Percentiles rank a stretch among this genome's conserved stretches.
Conservation (phyloP, 1,140 invertebrate genomes). For the Drosophila pandora region DNA sequence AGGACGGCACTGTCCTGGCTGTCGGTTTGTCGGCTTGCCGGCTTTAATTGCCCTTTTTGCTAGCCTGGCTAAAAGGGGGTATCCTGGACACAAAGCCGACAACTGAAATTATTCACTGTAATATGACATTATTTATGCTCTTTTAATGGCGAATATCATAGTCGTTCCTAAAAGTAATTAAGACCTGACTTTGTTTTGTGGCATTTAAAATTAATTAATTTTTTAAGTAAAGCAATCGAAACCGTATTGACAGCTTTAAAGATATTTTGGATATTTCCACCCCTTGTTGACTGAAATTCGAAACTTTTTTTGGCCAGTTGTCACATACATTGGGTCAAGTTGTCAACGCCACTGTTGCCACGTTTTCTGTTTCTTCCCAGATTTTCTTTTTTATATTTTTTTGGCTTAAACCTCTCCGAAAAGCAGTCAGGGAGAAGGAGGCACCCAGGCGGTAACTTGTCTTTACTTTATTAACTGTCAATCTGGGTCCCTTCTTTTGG, state of each 20-base stretch:
- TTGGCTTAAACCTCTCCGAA: constrained; percentile 19
- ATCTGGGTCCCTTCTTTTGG: constrained; percentile 48
- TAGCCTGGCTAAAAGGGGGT: background rate
- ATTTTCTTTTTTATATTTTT: constrained; percentile 8
- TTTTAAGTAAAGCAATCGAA: background rate
- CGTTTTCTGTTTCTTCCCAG: constrained; percentile 17
- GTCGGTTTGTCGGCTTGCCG: constrained; percentile 22
- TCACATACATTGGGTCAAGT: constrained; percentile 73
- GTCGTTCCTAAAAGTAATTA: background rate
- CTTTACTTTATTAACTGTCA: constrained; percentile 79
- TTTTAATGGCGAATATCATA: constrained; percentile 55
- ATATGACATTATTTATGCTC: constrained; percentile 76
- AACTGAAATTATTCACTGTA: constrained; percentile 73
- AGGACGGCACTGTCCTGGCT: constrained; percentile 8
- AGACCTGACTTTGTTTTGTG: background rate
- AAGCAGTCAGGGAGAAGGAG: constrained; percentile 17
- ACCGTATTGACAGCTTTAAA: constrained; percentile 51
- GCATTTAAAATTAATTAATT: background rate
- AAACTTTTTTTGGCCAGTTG: constrained; percentile 62
- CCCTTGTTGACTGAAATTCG: constrained; percentile 40
- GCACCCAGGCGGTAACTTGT: constrained; percentile 68
- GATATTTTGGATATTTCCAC: constrained; percentile 34
- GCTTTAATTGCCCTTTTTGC: constrained; percentile 49
- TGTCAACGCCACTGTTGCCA: constrained; percentile 74
- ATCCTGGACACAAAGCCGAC: constrained; percentile 54